Percentiles rank a stretch among this genome's conserved stretches.
phyloP scores from a whole-genome alignment of 2,888 invertebrate species.

The Aphodius granarius region DNA sequence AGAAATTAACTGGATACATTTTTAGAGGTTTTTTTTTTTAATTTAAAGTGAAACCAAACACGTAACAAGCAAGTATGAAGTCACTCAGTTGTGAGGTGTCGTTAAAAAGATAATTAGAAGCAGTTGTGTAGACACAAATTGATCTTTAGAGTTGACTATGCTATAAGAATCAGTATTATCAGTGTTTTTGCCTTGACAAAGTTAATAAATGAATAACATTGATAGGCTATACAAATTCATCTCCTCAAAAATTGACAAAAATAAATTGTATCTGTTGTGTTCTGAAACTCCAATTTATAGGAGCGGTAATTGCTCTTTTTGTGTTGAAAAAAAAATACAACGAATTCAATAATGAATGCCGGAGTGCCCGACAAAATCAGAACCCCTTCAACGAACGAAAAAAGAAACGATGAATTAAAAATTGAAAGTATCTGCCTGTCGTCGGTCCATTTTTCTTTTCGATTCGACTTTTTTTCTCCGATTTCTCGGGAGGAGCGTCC shows the following conservation, averaged over 20 bases:
- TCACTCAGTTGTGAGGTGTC: no score
- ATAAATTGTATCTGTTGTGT: not conserved
- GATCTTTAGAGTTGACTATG: no score
- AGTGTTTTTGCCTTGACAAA: no score
- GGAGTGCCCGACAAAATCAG: not conserved
- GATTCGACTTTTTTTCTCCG: not conserved
- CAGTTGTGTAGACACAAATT: no score
- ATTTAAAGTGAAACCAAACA: not conserved
- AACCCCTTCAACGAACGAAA: not conserved
- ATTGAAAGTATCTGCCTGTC: slow-evolving; percentile 3
- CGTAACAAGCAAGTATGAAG: no score
- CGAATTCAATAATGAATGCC: not conserved
- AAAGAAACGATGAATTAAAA: not conserved
- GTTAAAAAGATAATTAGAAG: no score
- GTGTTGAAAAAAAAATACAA: not conserved
- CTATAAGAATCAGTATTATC: no score
- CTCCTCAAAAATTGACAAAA: not conserved
- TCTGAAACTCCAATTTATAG: not conserved
- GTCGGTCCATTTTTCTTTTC: not conserved
- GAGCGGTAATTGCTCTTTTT: not conserved
- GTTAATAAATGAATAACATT: no score
- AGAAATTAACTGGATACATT: not conserved
- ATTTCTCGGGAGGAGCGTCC: not conserved
- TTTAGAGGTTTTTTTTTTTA: not conserved
- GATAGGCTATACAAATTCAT: not conserved